phyloP scores from a whole-genome alignment of 2,113 vertebrate species.

The Tragelaphus scriptus region DNA sequence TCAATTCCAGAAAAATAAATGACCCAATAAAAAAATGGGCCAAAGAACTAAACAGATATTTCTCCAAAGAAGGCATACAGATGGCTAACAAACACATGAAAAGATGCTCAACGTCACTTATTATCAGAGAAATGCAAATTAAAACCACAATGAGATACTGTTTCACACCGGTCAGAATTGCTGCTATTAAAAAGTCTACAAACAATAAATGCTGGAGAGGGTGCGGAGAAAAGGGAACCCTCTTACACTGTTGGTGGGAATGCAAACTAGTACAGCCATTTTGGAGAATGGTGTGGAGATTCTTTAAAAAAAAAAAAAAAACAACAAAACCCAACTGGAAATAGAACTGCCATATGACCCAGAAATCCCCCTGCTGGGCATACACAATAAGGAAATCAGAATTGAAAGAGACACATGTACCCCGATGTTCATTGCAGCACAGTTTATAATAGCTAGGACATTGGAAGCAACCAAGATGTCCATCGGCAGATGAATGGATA shows the following conservation, averaged over 20 bases:
- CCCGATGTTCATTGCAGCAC: neutral
- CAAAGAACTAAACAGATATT: neutral
- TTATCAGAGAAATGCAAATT: neutral
- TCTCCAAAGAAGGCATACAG: neutral
- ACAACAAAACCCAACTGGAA: neutral
- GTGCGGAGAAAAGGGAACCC: neutral
- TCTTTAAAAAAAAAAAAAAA: neutral
- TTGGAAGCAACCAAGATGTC: neutral
- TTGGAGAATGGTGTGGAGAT: neutral
- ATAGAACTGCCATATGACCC: neutral
- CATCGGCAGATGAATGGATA: neutral
- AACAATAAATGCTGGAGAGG: neutral
- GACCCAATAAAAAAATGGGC: neutral
- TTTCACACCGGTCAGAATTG: fast-evolving
- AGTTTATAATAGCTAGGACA: neutral
- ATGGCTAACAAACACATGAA: neutral
- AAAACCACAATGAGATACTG: neutral
- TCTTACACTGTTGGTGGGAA: neutral
- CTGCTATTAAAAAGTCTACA: neutral
- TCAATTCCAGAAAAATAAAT: neutral
- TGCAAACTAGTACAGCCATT: neutral
- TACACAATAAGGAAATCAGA: neutral
- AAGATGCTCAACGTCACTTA: neutral
- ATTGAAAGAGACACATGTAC: neutral
- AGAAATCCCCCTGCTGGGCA: neutral